A percentile compares a stretch with the other conserved stretches of the same genome.
These are phyloP conservation scores for Drosophila busckii DNA, from an alignment of 1,140 invertebrate species.

Conservation along the genomic window DNA sequence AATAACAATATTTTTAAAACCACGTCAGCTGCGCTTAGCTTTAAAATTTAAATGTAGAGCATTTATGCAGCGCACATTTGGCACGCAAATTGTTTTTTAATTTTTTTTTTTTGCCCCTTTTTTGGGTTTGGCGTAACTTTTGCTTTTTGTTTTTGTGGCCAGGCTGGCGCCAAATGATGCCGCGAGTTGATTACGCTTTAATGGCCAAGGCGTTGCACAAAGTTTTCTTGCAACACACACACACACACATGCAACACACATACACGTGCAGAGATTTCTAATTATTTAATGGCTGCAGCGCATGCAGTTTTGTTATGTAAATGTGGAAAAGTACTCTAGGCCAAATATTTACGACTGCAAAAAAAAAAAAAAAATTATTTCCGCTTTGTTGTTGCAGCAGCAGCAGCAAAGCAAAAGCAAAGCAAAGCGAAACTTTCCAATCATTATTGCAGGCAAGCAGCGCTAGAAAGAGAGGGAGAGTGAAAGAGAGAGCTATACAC, in stretches of 20 bases:
- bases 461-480: too few species aligned
- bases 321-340: constrained; percentile 44
- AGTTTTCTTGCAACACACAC: constrained; percentile 24
- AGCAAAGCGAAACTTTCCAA: constrained; percentile 68
- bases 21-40: too few species aligned
- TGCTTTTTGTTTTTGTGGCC: constrained; percentile 4
- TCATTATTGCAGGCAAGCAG: constrained; percentile 62
- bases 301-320: constrained; percentile 77
- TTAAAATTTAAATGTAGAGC: too few species aligned
- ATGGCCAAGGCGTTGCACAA: constrained; percentile 62
- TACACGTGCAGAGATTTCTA: constrained; percentile 60
- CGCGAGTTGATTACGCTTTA: constrained; percentile 69
- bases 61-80: too few species aligned
- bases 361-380: too few species aligned
- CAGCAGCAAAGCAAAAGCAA: constrained; percentile 56
- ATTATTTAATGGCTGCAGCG: constrained; percentile 71
- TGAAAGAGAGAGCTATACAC: constrained; percentile 27
- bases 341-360: constrained; percentile 67
- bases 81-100: not conserved
- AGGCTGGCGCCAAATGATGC: constrained; percentile 61
- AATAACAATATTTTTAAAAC: too few species aligned
- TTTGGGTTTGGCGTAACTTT: constrained; percentile 23
- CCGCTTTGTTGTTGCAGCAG: constrained; percentile 32
- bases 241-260: not conserved
- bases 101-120: not conserved